Percentiles rank a stretch among this genome's conserved stretches.
Evolutionary conservation across 2,113 vertebrate genomes (phyloP).

Genomic region (Platichthys flesus): DNA sequence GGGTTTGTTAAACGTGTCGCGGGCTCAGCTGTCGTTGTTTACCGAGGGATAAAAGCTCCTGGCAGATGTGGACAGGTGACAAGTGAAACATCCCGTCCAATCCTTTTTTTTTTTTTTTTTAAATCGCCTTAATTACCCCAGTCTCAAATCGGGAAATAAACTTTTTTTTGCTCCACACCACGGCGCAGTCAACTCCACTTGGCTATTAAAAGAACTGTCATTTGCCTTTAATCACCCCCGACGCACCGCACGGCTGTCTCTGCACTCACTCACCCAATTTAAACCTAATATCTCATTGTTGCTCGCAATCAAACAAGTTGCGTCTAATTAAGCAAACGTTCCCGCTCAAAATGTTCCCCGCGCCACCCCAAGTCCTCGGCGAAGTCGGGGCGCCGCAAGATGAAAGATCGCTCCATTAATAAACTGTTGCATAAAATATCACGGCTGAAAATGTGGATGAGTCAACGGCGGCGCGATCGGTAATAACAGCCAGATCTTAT

Average conservation of each 20-base stretch:
- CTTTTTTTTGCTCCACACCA: background rate
- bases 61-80: conserved; percentile 57
- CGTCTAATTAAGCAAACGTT: conserved; percentile 51
- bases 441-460: conserved; percentile 80
- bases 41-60: conserved; percentile 63
- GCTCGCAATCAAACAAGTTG: conserved; percentile 38
- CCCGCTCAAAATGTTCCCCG: background rate
- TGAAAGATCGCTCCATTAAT: conserved; percentile 76
- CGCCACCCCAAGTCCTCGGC: conserved; percentile 13
- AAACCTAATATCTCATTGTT: conserved; percentile 32
- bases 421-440: conserved; percentile 78
- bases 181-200: background rate
- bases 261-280: conserved; percentile 33
- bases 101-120: conserved; percentile 22
- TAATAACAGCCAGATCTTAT: background rate
- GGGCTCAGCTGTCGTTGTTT: conserved; percentile 75
- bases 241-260: conserved; percentile 8
- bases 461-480: background rate
- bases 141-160: conserved; percentile 1
- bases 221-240: conserved; percentile 25
- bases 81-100: background rate
- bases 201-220: conserved; percentile 2
- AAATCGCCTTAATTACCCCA: conserved; percentile 7
- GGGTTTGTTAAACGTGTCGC: conserved; percentile 81
- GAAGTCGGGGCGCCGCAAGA: conserved; percentile 77